Base-by-base conservation (phyloP, 2,113 vertebrate species). In the Dipodomys stephensi region DNA sequence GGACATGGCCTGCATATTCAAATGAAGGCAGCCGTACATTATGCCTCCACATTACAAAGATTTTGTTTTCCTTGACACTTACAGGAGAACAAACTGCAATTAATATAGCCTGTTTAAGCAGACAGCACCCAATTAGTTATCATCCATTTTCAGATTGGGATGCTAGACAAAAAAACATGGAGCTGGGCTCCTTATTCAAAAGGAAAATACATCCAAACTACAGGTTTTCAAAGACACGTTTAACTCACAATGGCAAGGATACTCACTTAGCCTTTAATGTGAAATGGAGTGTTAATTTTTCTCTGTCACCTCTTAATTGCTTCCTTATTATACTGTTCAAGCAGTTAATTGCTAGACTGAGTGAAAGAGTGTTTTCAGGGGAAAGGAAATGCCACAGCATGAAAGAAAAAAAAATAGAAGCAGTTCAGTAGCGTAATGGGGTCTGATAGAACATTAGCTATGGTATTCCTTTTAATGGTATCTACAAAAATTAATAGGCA, bases 311-410 rank as follows among this genome's bases (percentile, higher is more conserved):
- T 98, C 98, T 98, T 98, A 99, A 98, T 98, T 98, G 98, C 98
- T 98, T 98, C 98, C 98, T 98, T 98, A 98, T 98, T 98, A 98
- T 98, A 98, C 98, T 98, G 98, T 98, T 98, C 98, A 98, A 98
- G 98, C 98, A 98, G 98, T 98, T 99, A 98, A 98, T 98, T 98
- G 98, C 98, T 98, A 98, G 97, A 98, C 98, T 97, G 98, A 98
- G 98, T 98, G 98, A 98, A 98, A 98, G 98, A 98, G 98, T 98
- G 98, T 98, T 98, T 99, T 98, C 98, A 98, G 98, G 98, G 98
- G 97, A 98, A 98, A 98, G 98, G 98, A 98, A 98, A 98, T 98
- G 98, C 98, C 98, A 98, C 98, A 98, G 98, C 98, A 98, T 98
- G 98, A 98, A 98, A 97, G 96, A 98, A 98, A 97, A 97, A 97